These are phyloP conservation scores for Onychomys torridus DNA, from an alignment of 2,797 vertebrate genomes.

Conservation along the genomic window DNA sequence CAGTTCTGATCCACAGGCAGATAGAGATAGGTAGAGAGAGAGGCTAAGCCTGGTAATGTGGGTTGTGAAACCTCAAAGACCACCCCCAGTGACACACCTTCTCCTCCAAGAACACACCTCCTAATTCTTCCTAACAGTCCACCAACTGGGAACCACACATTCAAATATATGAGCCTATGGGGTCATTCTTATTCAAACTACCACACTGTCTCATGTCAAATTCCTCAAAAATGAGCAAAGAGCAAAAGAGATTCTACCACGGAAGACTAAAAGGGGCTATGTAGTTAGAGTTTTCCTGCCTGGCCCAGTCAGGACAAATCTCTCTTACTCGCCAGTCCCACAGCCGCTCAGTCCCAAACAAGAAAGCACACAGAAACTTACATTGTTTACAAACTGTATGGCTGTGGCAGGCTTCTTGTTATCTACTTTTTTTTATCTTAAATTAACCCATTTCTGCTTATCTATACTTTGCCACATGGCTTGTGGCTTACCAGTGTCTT, in stretches of 20 bases:
- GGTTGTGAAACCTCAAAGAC: neutral
- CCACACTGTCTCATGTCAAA: neutral
- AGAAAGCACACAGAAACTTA: too few species aligned
- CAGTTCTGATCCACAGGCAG: neutral
- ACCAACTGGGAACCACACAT: neutral
- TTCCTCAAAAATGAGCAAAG: constrained; percentile 37
- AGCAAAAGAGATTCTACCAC: neutral
- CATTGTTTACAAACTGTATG: too few species aligned
- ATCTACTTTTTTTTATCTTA: too few species aligned
- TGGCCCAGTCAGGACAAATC: too few species aligned
- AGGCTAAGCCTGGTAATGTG: neutral
- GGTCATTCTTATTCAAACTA: neutral
- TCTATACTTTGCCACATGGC: too few species aligned
- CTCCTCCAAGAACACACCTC: neutral
- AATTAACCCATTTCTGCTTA: too few species aligned
- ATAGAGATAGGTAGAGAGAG: neutral
- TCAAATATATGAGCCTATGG: neutral
- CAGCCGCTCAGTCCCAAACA: too few species aligned
- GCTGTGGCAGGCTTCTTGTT: too few species aligned
- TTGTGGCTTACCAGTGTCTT: too few species aligned
- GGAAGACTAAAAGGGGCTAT: constrained; percentile 12
- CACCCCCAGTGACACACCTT: neutral
- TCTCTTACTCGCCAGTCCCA: too few species aligned
- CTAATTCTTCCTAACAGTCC: neutral
- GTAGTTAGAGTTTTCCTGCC: too few species aligned